Conservation (phyloP, 1,140 invertebrate genomes). For the Ruditapes philippinarum region DNA sequence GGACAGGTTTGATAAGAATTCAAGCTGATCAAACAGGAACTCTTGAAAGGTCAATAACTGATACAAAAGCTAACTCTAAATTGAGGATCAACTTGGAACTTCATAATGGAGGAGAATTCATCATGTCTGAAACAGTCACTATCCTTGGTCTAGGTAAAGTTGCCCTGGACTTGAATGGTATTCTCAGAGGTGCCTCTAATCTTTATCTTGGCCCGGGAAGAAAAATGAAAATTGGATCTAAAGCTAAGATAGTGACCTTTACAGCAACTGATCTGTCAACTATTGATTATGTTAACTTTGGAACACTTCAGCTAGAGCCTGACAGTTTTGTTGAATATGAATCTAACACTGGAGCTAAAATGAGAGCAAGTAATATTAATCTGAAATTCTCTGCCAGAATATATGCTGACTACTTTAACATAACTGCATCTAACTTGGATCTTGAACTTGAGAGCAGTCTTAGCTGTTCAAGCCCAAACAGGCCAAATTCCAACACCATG, state of each 20-base stretch:
- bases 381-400: constrained; percentile 76
- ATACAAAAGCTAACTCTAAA: constrained; percentile 75
- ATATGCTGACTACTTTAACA: constrained; percentile 79
- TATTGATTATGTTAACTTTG: constrained; percentile 76
- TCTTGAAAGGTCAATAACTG: constrained; percentile 72
- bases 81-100: constrained; percentile 80
- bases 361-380: constrained; percentile 74
- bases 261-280: constrained; percentile 64
- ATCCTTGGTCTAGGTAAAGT: constrained; percentile 75
- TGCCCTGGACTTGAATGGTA: constrained; percentile 78
- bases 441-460: constrained; percentile 77
- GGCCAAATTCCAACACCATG: constrained; percentile 69
- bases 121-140: constrained; percentile 78
- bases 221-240: constrained; percentile 73
- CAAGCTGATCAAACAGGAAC: constrained; percentile 75
- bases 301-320: constrained; percentile 78
- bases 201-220: constrained; percentile 74
- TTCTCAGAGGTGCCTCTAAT: constrained; percentile 77
- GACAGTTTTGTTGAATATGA: constrained; percentile 77
- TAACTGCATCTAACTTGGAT: constrained; percentile 73
- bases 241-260: constrained; percentile 76
- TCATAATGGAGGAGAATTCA: constrained; percentile 79
- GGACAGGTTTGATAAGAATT: constrained; percentile 78
- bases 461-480: constrained; percentile 73
- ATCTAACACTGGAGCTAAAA: constrained; percentile 76